Conservation (phyloP, 2,888 invertebrate genomes). For the Corbicula japonica region DNA sequence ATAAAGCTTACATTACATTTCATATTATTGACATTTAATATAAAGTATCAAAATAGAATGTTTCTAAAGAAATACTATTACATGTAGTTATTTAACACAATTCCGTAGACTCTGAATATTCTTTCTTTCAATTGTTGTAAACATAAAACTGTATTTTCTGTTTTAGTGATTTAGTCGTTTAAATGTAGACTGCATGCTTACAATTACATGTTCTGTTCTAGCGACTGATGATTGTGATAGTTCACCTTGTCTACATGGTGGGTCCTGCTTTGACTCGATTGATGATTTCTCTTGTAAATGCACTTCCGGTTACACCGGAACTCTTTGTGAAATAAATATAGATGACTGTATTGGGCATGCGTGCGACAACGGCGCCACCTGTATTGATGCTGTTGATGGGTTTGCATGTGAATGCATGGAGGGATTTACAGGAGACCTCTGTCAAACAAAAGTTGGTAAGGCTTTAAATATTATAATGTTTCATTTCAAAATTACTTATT, state of each 20-base stretch:
- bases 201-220: constrained; percentile 10
- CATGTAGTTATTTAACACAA: no score
- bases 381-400: constrained; percentile 32
- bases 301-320: constrained; percentile 35
- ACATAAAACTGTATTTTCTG: no score
- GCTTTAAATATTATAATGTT: neutral
- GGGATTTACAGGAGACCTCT: constrained; percentile 36
- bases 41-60: no score
- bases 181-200: no score
- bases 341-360: constrained; percentile 42
- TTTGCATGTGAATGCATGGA: constrained; percentile 34
- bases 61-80: no score
- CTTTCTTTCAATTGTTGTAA: no score
- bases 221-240: constrained; percentile 45
- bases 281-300: constrained; percentile 41
- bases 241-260: constrained; percentile 46
- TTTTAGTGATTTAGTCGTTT: no score
- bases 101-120: no score
- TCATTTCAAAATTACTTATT: neutral
- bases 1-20: no score
- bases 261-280: constrained; percentile 32
- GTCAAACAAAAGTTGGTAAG: constrained; percentile 51
- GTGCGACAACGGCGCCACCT: constrained; percentile 43
- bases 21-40: no score
- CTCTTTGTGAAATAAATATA: constrained; percentile 36